These are phyloP conservation scores for Calyptommatus sinebrachiatus DNA, from an alignment of 2,113 vertebrate genomes.

Conservation along the genomic window DNA sequence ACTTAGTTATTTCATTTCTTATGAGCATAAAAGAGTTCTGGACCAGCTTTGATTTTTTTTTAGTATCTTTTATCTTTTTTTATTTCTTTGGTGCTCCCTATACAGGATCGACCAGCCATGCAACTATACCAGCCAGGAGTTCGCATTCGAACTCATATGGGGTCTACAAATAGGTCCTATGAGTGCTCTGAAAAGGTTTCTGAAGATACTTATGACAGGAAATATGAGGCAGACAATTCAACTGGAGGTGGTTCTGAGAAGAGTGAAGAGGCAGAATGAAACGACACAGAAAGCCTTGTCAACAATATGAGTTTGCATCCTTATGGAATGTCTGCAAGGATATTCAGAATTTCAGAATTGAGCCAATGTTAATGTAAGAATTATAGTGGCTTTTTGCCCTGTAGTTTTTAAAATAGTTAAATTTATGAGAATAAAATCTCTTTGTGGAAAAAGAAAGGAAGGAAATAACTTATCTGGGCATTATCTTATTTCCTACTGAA, in stretches of 20 bases:
- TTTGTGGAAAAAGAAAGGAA: slow-evolving; percentile 34
- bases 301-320: background rate
- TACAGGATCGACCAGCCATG: slow-evolving; percentile 90
- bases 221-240: slow-evolving; percentile 71
- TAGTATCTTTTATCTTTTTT: slow-evolving; percentile 24
- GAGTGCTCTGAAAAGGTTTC: slow-evolving; percentile 73
- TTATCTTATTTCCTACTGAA: background rate
- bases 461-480: background rate
- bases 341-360: slow-evolving; percentile 23
- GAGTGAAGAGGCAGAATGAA: slow-evolving; percentile 67
- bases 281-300: background rate
- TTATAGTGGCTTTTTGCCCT: slow-evolving; percentile 3
- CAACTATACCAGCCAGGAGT: slow-evolving; percentile 90
- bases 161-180: slow-evolving; percentile 76
- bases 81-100: slow-evolving; percentile 44
- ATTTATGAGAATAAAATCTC: slow-evolving; percentile 7
- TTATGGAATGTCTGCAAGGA: slow-evolving; percentile 7
- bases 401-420: slow-evolving; percentile 9
- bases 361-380: slow-evolving; percentile 20
- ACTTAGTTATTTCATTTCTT: slow-evolving; percentile 15
- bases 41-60: slow-evolving; percentile 19
- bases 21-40: background rate
- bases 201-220: slow-evolving; percentile 73
- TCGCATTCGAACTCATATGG: slow-evolving; percentile 79
- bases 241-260: slow-evolving; percentile 77